Conservation (phyloP, 2,797 vertebrate genomes). For the Enteromius fasciolatus region DNA sequence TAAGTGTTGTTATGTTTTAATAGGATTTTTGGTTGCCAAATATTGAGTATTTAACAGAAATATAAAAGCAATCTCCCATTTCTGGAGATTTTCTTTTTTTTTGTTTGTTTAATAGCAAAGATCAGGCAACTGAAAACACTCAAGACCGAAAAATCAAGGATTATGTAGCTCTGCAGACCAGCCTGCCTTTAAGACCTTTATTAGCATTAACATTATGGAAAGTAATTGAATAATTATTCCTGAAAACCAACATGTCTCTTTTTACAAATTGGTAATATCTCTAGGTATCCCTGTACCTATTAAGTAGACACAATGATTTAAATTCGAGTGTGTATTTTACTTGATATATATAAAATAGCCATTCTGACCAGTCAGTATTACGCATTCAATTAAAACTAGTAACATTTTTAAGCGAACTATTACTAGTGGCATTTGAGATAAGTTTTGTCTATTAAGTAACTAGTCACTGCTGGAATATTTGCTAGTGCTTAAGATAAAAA, state of each 20-base stretch:
- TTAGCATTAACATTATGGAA: background rate
- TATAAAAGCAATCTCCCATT: background rate
- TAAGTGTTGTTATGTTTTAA: background rate
- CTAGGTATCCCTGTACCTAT: background rate
- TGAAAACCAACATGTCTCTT: background rate
- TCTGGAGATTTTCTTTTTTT: background rate
- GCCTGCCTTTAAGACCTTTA: background rate
- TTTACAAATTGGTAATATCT: background rate
- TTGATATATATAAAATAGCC: background rate
- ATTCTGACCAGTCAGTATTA: background rate
- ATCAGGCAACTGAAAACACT: background rate
- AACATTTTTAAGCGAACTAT: background rate
- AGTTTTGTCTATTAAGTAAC: background rate
- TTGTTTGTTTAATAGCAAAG: background rate
- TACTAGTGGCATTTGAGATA: background rate
- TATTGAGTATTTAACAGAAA: background rate
- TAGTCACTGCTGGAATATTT: background rate
- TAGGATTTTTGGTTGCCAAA: background rate
- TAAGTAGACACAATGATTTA: background rate
- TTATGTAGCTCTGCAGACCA: background rate
- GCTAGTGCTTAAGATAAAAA: background rate
- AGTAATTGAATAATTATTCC: background rate
- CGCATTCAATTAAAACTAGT: background rate
- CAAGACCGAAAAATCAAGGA: background rate
- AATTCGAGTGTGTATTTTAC: background rate